Conservation (phyloP, 2,797 vertebrate species). For the Lophius americanus region DNA sequence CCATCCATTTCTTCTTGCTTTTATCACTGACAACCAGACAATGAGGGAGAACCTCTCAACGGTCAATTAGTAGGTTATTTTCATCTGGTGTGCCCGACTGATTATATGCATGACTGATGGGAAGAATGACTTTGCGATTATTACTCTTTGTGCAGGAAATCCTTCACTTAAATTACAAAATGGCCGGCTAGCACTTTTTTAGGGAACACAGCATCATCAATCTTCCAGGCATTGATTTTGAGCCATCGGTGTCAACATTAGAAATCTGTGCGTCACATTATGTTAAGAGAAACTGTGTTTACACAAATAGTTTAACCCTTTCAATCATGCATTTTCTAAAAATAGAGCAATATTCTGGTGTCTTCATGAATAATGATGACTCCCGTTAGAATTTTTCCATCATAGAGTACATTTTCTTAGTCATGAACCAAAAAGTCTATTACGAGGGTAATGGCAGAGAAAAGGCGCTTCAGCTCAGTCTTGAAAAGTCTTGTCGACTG, state of each 20-base stretch:
- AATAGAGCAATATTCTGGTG: no score
- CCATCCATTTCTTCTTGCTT: slow-evolving; percentile 10
- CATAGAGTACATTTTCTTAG: no score
- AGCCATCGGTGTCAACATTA: neutral
- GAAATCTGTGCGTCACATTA: neutral
- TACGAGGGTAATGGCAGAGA: no score
- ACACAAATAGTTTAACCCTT: no score
- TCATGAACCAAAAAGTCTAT: no score
- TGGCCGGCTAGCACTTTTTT: neutral
- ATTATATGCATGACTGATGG: slow-evolving; percentile 15
- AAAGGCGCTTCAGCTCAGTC: no score
- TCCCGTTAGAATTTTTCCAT: no score
- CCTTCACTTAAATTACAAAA: neutral
- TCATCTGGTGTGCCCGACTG: slow-evolving; percentile 4
- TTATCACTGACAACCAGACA: slow-evolving; percentile 42
- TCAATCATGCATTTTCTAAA: no score
- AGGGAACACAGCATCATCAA: no score
- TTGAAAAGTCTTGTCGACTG: no score
- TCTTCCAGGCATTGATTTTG: neutral
- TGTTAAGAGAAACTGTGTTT: no score
- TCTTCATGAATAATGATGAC: no score
- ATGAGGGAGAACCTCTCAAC: slow-evolving; percentile 7
- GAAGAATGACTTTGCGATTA: slow-evolving; percentile 5
- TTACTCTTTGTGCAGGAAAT: neutral
- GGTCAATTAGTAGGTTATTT: slow-evolving; percentile 47